Evolutionary conservation across 2,797 vertebrate genomes (phyloP), one percentile per base, ranked within the genome.

Genomic region (Falco novaeseelandiae): DNA sequence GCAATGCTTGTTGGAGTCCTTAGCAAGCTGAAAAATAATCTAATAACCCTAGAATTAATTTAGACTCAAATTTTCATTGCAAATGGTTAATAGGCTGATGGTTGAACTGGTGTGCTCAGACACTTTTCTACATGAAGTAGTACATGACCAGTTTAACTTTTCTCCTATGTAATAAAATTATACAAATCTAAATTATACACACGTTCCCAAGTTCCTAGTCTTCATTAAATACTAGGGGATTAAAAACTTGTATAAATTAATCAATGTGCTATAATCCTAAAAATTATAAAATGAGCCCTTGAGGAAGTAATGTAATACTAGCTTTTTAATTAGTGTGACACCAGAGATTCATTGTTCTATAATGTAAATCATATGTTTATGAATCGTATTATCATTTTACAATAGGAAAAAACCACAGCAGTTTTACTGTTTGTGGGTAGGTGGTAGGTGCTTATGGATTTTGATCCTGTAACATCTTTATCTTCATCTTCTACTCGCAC

Each of bases 161-260:
- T 93, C 94, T 96, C 91, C 85, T 96, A 88, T 76, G 82, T 98
- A 98, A 98, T 97, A 96, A 98, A 97, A 98, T 98, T 97, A 97
- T 94, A 97, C 82, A 96, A 97, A 97, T 97, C 96, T 96, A 96
- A 98, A 98, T 98, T 98, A 98, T 97, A 92, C 95, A 97, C 96
- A 88, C 29, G 82, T 93, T 97, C 97, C 97, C 97, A 95, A 96
- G 96, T 97, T 98, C 94, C 97, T 98, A 95, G 97, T 96, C 97
- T 98, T 98, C 98, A 98, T 98, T 98, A 98, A 98, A 96, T 97
- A 97, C 97, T 94, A 90, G 97, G 97, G 98, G 97, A 98, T 98
- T 98, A 98, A 98, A 98, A 98, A 98, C 97, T 97, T 98, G 97
- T 98, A 97, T 98, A 98, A 98, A 98, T 98, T 98, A 98, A 98